Base-by-base conservation (phyloP, 2,113 vertebrate genomes). In the Planiliza haematocheilus region DNA sequence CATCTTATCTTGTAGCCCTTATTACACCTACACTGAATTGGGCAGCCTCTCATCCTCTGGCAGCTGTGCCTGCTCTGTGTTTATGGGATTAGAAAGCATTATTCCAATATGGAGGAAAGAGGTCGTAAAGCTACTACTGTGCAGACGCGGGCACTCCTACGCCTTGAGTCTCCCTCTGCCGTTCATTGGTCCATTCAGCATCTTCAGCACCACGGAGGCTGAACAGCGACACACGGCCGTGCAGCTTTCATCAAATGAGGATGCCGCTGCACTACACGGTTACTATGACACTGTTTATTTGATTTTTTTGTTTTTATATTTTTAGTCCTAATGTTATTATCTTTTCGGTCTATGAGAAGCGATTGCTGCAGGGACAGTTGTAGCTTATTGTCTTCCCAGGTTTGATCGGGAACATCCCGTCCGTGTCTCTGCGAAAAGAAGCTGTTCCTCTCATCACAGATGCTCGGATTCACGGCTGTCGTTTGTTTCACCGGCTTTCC, bases 161-260 rank as follows among this genome's bases (percentile, higher is more conserved):
- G 81, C 87, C 50, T 39, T 21, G 20, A 52, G 78, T 74, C 65
- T 69, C 59, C 85, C 85, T 74, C 73, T 5, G 72, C 61, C 61
- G 74, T 14, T 83, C 78, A 88, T 89, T 90, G 87, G 88, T 82
- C 79, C 77, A 38, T 67, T 71, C 60, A 70, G 80, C 86, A 79
- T 69, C 81, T 91, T 92, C 91, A 92, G 91, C 91, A 92, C 91
- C 90, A 77, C 70, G 65, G 78, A 88, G 70, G 49, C 75, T 87
- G 91, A 87, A 93, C 91, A 92, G 91, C 89, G 91, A 86, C 88
- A 73, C 85, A 6, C 70, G 51, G 70, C 74, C 79, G 20, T 7
- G 71, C 83, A 70, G 85, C 83, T 39, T 18, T 20, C 73, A 58
- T 30, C 70, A 53, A n/a, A 51, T 1, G 41, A 69, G 73, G 81